These are phyloP conservation scores for Premnoplex brunnescens DNA, from an alignment of 2,797 vertebrate species.

Conservation along the genomic window DNA sequence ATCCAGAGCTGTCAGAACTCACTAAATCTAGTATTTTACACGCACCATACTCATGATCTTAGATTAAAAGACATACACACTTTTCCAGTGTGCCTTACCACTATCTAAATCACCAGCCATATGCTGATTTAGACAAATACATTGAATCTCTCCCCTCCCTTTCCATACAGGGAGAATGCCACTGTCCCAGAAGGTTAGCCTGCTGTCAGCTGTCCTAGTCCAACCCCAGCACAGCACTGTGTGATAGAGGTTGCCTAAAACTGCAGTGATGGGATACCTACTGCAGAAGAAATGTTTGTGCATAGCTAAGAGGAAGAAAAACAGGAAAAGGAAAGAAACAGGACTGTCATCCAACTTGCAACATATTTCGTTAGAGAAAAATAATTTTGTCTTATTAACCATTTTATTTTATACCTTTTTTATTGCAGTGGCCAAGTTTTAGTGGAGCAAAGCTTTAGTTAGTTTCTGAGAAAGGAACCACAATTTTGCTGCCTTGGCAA, in stretches of 20 bases:
- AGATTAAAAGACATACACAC: background rate
- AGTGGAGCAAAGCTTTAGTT: background rate
- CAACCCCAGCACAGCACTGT: rapidly evolving
- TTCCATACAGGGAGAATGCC: background rate
- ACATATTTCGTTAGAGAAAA: background rate
- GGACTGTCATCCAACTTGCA: background rate
- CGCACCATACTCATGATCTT: too few relatives aligned
- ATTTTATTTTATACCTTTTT: background rate
- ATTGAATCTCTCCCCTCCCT: background rate
- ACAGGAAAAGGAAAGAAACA: background rate
- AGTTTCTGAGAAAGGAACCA: background rate
- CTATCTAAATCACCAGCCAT: background rate
- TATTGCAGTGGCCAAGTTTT: background rate
- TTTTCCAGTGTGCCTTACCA: background rate
- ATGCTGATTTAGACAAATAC: background rate
- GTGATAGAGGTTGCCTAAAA: background rate
- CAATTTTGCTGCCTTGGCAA: background rate
- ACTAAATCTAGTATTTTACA: background rate
- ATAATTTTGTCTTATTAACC: background rate
- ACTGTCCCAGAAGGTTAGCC: background rate
- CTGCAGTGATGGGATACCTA: background rate
- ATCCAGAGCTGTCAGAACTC: background rate
- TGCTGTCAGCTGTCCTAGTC: background rate
- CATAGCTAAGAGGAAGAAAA: background rate
- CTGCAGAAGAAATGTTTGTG: background rate